Percentiles rank a stretch among this genome's conserved stretches.
phyloP scores from a whole-genome alignment of 2,797 vertebrate species.

The Podarcis lilfordi region DNA sequence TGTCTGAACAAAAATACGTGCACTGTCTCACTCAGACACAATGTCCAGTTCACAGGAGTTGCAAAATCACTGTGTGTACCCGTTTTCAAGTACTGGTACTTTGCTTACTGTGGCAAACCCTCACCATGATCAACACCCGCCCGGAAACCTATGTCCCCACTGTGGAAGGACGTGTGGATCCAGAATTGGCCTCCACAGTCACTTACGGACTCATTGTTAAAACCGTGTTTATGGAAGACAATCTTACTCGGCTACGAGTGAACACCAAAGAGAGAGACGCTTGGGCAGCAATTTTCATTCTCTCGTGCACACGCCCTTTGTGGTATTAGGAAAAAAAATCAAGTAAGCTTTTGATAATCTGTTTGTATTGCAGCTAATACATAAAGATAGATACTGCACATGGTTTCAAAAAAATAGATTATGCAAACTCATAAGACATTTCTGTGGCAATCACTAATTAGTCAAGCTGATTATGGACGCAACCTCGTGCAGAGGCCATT shows the following conservation, averaged over 20 bases:
- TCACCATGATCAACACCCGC: too few relatives aligned
- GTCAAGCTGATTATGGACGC: background rate
- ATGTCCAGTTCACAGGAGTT: background rate
- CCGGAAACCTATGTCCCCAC: too few relatives aligned
- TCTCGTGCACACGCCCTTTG: background rate
- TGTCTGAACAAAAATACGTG: background rate
- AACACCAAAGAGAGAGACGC: too few relatives aligned
- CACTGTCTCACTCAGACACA: background rate
- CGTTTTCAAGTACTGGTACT: background rate
- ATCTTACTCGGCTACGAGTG: too few relatives aligned
- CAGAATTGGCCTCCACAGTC: too few relatives aligned
- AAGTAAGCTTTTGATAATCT: slow-evolving; percentile 13
- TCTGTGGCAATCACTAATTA: background rate
- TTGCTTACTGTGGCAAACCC: background rate
- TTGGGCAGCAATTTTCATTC: background rate
- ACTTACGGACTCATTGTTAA: too few relatives aligned
- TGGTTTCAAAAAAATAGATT: background rate
- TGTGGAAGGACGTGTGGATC: too few relatives aligned
- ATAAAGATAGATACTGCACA: background rate
- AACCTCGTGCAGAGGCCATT: background rate
- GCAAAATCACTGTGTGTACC: background rate
- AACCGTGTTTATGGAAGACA: too few relatives aligned
- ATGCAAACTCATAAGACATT: background rate
- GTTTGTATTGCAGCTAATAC: background rate
- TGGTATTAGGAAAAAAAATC: background rate